Conservation (phyloP, 2,113 vertebrate species). For the Myotis lucifugus region DNA sequence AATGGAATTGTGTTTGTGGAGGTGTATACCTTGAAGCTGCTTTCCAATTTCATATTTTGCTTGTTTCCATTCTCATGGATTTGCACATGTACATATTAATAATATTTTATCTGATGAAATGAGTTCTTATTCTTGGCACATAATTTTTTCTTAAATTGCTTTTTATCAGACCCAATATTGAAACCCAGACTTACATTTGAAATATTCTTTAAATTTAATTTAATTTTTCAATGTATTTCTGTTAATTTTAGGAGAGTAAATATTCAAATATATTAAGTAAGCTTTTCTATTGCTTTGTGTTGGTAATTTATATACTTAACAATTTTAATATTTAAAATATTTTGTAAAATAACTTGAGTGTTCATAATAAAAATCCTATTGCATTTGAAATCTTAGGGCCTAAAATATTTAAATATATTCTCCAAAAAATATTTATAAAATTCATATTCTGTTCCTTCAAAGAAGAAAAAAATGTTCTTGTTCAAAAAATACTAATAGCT, state of each 20-base stretch:
- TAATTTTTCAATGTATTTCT: constrained; percentile 12
- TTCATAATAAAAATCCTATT: constrained; percentile 28
- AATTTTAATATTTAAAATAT: constrained; percentile 43
- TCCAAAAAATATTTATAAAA: background rate
- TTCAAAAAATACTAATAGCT: background rate
- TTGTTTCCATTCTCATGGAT: background rate
- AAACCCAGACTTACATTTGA: constrained; percentile 2
- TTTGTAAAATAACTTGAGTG: background rate
- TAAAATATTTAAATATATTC: background rate
- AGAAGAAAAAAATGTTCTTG: background rate
- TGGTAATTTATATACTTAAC: background rate
- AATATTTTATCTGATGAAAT: background rate
- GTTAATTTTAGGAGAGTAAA: constrained; percentile 5
- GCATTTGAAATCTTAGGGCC: background rate
- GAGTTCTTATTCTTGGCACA: background rate
- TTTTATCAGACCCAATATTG: background rate
- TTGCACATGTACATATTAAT: background rate
- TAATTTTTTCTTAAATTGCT: background rate
- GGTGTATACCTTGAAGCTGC: background rate
- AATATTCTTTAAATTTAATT: background rate
- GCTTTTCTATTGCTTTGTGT: background rate
- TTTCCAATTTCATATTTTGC: background rate
- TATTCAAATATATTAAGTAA: constrained; percentile 17
- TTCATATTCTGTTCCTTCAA: background rate
- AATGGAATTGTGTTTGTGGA: background rate